Conservation (phyloP, 2,797 vertebrate species). For the Pampus argenteus region DNA sequence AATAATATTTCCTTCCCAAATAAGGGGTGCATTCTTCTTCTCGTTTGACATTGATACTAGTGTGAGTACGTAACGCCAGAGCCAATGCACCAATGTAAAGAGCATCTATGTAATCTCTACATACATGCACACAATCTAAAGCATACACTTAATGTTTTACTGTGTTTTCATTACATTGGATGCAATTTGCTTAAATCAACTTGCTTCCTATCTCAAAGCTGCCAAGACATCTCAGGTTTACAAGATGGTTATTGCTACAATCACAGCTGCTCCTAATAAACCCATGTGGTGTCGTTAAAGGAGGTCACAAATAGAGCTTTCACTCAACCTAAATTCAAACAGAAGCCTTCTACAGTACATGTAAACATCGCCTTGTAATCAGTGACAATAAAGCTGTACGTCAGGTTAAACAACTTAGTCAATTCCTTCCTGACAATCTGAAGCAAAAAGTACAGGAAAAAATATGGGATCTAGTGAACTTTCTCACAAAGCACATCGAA, state of each 20-base stretch:
- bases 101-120: not conserved
- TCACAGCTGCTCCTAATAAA: slow-evolving; percentile 60
- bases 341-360: slow-evolving; percentile 14
- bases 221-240: slow-evolving; percentile 42
- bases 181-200: too few relatives aligned
- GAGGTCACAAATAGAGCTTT: slow-evolving; percentile 27
- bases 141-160: slow-evolving; percentile 6
- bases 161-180: slow-evolving; percentile 31
- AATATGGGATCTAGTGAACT: slow-evolving; percentile 22
- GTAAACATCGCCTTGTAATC: slow-evolving; percentile 29
- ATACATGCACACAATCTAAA: not conserved
- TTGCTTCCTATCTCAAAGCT: slow-evolving; percentile 28
- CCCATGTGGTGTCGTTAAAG: slow-evolving; percentile 35
- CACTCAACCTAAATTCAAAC: slow-evolving; percentile 41
- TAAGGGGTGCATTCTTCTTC: not conserved
- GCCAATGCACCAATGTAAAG: not conserved
- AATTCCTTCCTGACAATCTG: not conserved
- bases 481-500: slow-evolving; percentile 32
- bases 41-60: not conserved
- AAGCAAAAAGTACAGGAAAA: slow-evolving; percentile 11
- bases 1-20: not conserved
- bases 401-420: slow-evolving; percentile 7
- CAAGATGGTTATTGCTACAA: slow-evolving; percentile 53
- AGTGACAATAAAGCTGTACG: slow-evolving; percentile 17
- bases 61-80: not conserved